Conservation (phyloP, 1,140 invertebrate genomes). For the Pectinophora gossypiella region DNA sequence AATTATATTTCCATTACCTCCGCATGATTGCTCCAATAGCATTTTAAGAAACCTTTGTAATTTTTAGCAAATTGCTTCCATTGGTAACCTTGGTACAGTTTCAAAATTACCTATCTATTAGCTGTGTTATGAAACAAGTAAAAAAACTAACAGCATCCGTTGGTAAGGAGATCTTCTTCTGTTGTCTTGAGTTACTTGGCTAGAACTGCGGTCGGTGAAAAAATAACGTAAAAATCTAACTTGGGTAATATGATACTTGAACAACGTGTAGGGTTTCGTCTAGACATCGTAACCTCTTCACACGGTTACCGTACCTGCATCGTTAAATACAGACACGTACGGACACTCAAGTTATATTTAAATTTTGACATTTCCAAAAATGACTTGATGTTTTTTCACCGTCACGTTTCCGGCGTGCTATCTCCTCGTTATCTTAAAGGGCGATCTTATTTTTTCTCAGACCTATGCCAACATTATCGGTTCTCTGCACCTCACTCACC, state of each 20-base stretch:
- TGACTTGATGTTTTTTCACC: not conserved
- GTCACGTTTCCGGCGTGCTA: constrained; percentile 39
- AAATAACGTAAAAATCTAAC: constrained; percentile 34
- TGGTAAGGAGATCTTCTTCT: constrained; percentile 47
- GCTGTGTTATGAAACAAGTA: too few relatives aligned
- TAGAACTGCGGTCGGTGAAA: constrained; percentile 43
- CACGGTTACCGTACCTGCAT: constrained; percentile 22
- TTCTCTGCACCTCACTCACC: constrained; percentile 24
- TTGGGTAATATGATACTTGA: constrained; percentile 42
- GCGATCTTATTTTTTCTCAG: constrained; percentile 40
- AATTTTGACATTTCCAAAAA: not conserved
- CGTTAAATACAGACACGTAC: not conserved
- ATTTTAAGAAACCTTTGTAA: too few relatives aligned
- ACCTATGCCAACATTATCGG: constrained; percentile 59
- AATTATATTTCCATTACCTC: not conserved
- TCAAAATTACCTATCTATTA: too few relatives aligned
- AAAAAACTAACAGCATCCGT: constrained; percentile 25
- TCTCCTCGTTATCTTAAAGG: constrained; percentile 41
- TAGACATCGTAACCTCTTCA: constrained; percentile 49
- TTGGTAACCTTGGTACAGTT: not conserved
- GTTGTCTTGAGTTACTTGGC: constrained; percentile 44
- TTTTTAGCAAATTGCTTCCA: not conserved
- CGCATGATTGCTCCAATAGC: too few relatives aligned
- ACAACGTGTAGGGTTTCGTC: constrained; percentile 51
- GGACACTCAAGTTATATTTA: not conserved